phyloP scores from a whole-genome alignment of 2,888 invertebrate species.

The Anagyrus pseudococci region DNA sequence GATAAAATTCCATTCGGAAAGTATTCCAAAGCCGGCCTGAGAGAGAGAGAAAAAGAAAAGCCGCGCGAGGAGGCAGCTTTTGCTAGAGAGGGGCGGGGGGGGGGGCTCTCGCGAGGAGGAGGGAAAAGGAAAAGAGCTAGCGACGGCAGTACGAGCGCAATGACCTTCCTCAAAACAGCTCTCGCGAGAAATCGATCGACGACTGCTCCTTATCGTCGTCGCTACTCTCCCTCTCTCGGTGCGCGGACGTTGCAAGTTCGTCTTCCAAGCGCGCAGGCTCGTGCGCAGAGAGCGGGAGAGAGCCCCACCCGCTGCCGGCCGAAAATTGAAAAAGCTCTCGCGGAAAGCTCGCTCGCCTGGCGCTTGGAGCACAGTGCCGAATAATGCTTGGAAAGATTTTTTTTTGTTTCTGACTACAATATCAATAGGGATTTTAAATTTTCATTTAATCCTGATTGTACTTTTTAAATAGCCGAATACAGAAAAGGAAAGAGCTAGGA shows the following conservation, averaged over 20 bases:
- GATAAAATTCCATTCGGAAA: too few relatives aligned
- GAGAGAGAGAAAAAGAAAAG: neutral
- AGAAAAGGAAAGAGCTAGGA: too few relatives aligned
- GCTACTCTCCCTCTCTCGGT: neutral
- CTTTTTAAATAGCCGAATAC: too few relatives aligned
- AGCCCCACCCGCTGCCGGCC: too few relatives aligned
- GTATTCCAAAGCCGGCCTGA: neutral
- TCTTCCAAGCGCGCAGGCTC: neutral
- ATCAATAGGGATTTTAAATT: too few relatives aligned
- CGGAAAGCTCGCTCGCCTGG: too few relatives aligned
- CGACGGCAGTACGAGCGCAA: slow-evolving; percentile 26
- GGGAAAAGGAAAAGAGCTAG: neutral
- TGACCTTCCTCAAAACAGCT: slow-evolving; percentile 39
- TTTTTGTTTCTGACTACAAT: too few relatives aligned
- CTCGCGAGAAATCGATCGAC: slow-evolving; percentile 36
- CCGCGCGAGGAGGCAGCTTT: neutral
- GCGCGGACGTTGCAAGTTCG: neutral
- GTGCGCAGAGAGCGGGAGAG: neutral
- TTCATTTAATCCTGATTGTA: too few relatives aligned
- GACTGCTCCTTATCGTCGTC: slow-evolving; percentile 34
- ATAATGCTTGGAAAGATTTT: too few relatives aligned
- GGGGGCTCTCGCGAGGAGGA: neutral
- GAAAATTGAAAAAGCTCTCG: too few relatives aligned
- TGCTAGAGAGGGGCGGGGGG: neutral
- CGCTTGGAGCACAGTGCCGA: too few relatives aligned